Evolutionary conservation across 1,140 invertebrate species (phyloP).

Genomic region (Thereuonema tuberculata): DNA sequence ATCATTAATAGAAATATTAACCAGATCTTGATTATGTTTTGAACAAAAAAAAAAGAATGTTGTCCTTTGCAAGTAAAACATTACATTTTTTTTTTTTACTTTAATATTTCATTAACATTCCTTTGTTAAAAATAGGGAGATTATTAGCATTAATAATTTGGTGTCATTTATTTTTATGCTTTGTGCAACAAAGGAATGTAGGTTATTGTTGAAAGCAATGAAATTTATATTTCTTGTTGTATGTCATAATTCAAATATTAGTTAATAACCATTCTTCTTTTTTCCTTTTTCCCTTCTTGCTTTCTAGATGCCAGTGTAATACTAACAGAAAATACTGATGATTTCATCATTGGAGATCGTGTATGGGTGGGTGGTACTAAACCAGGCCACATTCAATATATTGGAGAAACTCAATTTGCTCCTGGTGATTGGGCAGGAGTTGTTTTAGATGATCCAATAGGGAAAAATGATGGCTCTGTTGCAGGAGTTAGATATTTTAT

Average conservation of each 20-base stretch:
- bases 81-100: no score
- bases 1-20: no score
- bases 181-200: background rate
- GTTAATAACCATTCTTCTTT: background rate
- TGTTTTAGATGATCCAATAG: slow-evolving; percentile 82
- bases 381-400: slow-evolving; percentile 85
- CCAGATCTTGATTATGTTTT: no score
- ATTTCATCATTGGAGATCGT: slow-evolving; percentile 87
- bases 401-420: slow-evolving; percentile 95
- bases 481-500: slow-evolving; percentile 83
- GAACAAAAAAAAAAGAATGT: no score
- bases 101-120: no score
- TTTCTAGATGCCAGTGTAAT: slow-evolving; percentile 59
- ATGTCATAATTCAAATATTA: background rate
- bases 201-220: background rate
- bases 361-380: slow-evolving; percentile 94
- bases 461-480: slow-evolving; percentile 96
- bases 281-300: background rate
- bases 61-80: no score
- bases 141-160: no score
- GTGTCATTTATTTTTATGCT: background rate
- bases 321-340: slow-evolving; percentile 77
- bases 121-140: no score
- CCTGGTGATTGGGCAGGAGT: slow-evolving; percentile 94
- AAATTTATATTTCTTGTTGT: background rate